Conservation (phyloP, 2,797 vertebrate species). For the Aphelocoma californica region DNA sequence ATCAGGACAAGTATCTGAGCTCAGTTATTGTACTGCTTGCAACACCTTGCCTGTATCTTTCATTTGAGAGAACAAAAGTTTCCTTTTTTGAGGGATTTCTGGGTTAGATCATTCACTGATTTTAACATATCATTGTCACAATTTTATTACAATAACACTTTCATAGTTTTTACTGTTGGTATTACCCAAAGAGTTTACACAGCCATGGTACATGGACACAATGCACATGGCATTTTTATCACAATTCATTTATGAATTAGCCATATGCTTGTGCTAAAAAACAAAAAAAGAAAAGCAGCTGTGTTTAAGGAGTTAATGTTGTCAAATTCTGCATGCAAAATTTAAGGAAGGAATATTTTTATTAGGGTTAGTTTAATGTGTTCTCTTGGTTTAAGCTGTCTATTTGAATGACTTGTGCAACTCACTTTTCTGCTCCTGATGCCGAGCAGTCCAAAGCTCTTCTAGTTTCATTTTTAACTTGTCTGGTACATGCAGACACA, state of each 20-base stretch:
- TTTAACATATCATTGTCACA: neutral
- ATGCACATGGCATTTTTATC: neutral
- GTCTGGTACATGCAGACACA: neutral
- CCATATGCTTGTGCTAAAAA: neutral
- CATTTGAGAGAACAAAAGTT: neutral
- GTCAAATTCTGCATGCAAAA: neutral
- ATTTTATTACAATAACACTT: neutral
- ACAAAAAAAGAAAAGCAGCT: neutral
- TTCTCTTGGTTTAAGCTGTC: neutral
- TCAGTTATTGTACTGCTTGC: neutral
- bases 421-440: neutral
- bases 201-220: neutral
- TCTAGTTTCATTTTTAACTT: neutral
- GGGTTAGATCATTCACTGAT: neutral
- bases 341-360: neutral
- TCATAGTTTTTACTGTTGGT: neutral
- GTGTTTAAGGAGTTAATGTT: neutral
- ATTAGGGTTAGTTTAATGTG: neutral
- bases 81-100: neutral
- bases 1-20: neutral
- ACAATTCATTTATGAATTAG: neutral
- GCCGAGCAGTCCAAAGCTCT: rapidly evolving
- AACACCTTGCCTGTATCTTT: neutral
- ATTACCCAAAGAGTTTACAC: neutral
- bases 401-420: neutral